Conservation (phyloP, 92 coral and sea anemone genomes). For the Montipora capitata region DNA sequence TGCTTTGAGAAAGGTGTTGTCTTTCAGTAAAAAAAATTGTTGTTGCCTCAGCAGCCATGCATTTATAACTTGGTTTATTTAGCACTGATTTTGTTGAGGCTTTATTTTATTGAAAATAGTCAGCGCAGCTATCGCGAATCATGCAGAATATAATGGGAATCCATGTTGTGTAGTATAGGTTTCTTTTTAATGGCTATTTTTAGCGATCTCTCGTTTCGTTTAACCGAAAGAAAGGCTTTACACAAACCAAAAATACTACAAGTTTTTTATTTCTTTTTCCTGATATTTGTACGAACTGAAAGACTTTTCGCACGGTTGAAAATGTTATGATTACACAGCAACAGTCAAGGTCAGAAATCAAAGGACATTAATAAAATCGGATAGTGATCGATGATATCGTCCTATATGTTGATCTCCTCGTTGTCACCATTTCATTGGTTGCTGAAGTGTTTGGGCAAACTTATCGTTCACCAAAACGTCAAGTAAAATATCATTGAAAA, state of each 20-base stretch:
- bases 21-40: constrained; percentile 44
- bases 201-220: too few relatives aligned
- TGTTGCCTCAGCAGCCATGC: constrained; percentile 65
- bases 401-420: neutral
- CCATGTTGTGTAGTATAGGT: too few relatives aligned
- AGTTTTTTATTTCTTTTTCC: neutral
- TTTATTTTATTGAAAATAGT: too few relatives aligned
- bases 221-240: neutral
- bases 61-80: neutral
- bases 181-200: too few relatives aligned
- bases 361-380: neutral
- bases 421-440: neutral
- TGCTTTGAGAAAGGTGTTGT: constrained; percentile 66
- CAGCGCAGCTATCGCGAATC: too few relatives aligned
- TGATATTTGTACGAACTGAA: too few relatives aligned
- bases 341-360: neutral
- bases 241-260: neutral
- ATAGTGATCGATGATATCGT: neutral
- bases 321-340: neutral
- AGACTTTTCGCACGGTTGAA: neutral
- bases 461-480: neutral
- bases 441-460: constrained; percentile 40
- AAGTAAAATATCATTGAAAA: neutral
- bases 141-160: too few relatives aligned
- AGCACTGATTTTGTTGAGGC: too few relatives aligned